Percentiles rank a stretch among this genome's conserved stretches.
Conservation (phyloP, 2,113 vertebrate genomes). For the Lophius piscatorius region DNA sequence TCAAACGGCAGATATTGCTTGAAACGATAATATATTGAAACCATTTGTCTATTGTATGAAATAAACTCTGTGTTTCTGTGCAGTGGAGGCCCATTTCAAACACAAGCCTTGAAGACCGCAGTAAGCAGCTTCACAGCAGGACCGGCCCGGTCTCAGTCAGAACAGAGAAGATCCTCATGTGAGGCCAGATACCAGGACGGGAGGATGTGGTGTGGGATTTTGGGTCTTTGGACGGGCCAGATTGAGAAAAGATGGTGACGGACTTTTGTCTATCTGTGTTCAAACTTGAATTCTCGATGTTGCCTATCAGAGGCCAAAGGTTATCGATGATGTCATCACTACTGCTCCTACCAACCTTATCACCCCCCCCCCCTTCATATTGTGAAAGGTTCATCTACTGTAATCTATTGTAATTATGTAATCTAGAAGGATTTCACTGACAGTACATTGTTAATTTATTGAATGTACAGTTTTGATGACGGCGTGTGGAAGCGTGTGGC, state of each 20-base stretch:
- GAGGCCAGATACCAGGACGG: slow-evolving; percentile 16
- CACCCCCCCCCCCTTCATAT: slow-evolving; percentile 20
- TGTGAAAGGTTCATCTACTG: slow-evolving; percentile 66
- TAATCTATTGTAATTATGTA: slow-evolving; percentile 74
- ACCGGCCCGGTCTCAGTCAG: slow-evolving; percentile 30
- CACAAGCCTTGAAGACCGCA: slow-evolving; percentile 89
- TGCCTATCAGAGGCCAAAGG: slow-evolving; percentile 24
- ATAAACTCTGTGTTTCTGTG: slow-evolving; percentile 45
- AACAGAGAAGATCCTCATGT: slow-evolving; percentile 40
- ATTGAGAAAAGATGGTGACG: slow-evolving; percentile 5
- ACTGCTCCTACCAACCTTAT: slow-evolving; percentile 39
- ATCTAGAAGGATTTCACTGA: slow-evolving; percentile 68
- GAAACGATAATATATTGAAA: no score
- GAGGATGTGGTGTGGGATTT: neutral
- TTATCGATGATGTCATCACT: slow-evolving; percentile 59
- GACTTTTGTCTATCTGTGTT: slow-evolving; percentile 9
- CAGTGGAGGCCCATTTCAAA: slow-evolving; percentile 99
- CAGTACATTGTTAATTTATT: slow-evolving; percentile 72
- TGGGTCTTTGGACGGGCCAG: neutral
- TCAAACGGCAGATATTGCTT: no score
- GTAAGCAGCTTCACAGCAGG: slow-evolving; percentile 20
- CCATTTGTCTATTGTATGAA: neutral
- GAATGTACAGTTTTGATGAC: slow-evolving; percentile 76
- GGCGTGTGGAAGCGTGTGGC: slow-evolving; percentile 18
- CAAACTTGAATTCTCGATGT: no score